Conservation (phyloP, 1,140 invertebrate species). For the Eciton burchellii region DNA sequence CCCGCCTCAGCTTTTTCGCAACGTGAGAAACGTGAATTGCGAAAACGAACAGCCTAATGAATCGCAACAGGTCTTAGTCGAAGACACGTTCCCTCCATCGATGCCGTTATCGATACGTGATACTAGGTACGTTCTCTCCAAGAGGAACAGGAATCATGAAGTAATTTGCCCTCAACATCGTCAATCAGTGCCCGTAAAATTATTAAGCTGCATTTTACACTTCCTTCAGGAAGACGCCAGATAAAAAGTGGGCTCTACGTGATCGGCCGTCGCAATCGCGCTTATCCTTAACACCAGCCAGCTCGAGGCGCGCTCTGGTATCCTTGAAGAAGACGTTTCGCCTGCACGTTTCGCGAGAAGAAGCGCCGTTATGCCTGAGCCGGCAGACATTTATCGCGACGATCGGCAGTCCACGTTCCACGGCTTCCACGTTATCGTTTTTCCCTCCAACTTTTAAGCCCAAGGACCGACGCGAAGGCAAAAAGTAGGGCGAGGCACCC, state of each 20-base stretch:
- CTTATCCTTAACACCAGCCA: background rate
- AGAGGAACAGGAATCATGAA: background rate
- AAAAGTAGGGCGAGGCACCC: constrained; percentile 64
- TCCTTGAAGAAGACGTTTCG: background rate
- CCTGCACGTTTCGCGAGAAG: constrained; percentile 9
- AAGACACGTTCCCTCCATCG: too few relatives aligned
- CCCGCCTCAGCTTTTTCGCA: too few relatives aligned
- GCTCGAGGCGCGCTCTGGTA: background rate
- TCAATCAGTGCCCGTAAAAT: background rate
- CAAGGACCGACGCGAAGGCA: constrained; percentile 51
- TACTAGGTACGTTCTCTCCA: background rate
- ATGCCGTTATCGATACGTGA: background rate
- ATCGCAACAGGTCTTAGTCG: too few relatives aligned
- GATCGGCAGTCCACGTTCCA: constrained; percentile 32
- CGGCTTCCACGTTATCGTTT: constrained; percentile 3
- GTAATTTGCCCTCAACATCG: background rate
- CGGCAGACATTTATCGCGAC: background rate
- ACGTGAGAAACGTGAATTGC: background rate
- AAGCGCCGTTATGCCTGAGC: constrained; percentile 9
- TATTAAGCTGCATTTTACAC: background rate
- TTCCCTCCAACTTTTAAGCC: constrained; percentile 21
- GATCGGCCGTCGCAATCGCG: too few relatives aligned
- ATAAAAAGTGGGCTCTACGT: background rate
- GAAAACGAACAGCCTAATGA: background rate
- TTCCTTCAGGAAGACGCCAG: background rate